Percentiles rank a stretch among this genome's conserved stretches.
Evolutionary conservation across 2,888 invertebrate genomes (phyloP).

Genomic region (Halictus ligatus): DNA sequence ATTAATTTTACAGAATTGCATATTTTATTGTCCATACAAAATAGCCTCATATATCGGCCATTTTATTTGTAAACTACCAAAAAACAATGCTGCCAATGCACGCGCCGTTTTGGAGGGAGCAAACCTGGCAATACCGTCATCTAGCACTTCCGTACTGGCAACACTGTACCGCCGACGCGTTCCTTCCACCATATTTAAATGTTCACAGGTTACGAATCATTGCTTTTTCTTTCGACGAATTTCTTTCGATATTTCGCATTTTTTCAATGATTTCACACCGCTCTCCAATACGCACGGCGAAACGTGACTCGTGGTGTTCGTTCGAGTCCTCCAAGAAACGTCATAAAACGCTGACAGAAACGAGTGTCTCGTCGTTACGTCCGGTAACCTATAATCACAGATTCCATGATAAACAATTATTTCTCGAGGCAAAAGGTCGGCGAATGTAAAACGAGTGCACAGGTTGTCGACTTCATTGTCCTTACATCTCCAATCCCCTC

Average conservation of each 20-base stretch:
- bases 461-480: constrained; percentile 17
- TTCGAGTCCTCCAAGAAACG: too few relatives aligned
- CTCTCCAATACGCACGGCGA: too few relatives aligned
- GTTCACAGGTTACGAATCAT: constrained; percentile 48
- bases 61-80: constrained; percentile 84
- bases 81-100: constrained; percentile 82
- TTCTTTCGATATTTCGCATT: background rate
- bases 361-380: constrained; percentile 6
- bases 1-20: constrained; percentile 79
- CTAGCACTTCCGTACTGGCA: constrained; percentile 77
- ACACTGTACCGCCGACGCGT: constrained; percentile 75
- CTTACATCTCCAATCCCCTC: background rate
- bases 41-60: constrained; percentile 84
- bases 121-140: constrained; percentile 71
- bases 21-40: constrained; percentile 82
- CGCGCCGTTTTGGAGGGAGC: constrained; percentile 81
- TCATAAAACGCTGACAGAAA: constrained; percentile 6
- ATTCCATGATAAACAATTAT: constrained; percentile 66
- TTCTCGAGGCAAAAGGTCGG: constrained; percentile 52
- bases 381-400: constrained; percentile 67
- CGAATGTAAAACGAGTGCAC: constrained; percentile 22
- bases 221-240: constrained; percentile 37
- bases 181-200: constrained; percentile 76
- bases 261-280: background rate
- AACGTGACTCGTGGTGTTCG: background rate